Percentiles rank a stretch among this genome's conserved stretches.
Conservation (phyloP, 2,888 invertebrate species). For the Pherbina coryleti region DNA sequence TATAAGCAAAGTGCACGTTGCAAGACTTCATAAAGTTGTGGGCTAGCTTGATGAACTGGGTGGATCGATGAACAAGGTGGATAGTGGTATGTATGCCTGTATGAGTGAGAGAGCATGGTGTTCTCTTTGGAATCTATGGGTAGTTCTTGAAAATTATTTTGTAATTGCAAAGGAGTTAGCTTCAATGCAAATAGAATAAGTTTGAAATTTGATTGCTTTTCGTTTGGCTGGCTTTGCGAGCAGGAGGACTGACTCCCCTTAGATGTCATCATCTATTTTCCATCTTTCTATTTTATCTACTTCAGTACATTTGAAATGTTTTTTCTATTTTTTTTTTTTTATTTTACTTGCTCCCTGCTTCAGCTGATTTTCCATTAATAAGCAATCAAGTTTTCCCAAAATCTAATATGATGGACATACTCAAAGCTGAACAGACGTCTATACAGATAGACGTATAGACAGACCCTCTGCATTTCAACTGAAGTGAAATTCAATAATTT, state of each 20-base stretch:
- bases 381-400: neutral
- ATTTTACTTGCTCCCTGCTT: neutral
- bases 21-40: neutral
- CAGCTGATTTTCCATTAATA: neutral
- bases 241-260: too few species aligned
- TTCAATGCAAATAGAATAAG: neutral
- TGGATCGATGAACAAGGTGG: too few species aligned
- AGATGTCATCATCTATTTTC: neutral
- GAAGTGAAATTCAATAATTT: slow-evolving; percentile 1
- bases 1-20: neutral
- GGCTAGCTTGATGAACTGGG: neutral
- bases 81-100: too few species aligned
- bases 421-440: too few species aligned
- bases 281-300: neutral
- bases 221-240: too few species aligned
- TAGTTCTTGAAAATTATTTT: neutral
- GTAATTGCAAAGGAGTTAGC: neutral
- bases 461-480: too few species aligned
- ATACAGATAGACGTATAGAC: too few species aligned
- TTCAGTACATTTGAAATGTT: neutral
- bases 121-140: neutral
- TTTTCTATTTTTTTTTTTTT: neutral
- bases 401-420: neutral
- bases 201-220: too few species aligned
- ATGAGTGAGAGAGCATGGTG: neutral